Evolutionary conservation across 2,113 vertebrate species (phyloP).

Genomic region (Nannospalax galili): DNA sequence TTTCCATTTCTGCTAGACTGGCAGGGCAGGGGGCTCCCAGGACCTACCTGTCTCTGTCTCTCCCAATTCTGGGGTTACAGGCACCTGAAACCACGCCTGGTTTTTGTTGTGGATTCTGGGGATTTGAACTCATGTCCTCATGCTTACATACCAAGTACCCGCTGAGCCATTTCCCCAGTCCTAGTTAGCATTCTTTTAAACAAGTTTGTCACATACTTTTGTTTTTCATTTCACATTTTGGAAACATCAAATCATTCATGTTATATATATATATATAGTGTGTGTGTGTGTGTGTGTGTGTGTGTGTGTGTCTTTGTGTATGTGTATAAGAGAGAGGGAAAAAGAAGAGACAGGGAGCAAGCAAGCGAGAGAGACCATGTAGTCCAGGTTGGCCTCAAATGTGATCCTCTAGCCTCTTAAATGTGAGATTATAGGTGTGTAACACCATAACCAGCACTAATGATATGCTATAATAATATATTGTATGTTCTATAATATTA

Average conservation of each 20-base stretch:
- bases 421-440: not conserved
- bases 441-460: not conserved
- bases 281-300: not conserved
- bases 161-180: not conserved
- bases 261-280: not conserved
- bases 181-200: not conserved
- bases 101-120: not conserved
- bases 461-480: not conserved
- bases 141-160: not conserved
- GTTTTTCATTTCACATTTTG: constrained; percentile 36
- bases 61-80: not conserved
- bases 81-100: not conserved
- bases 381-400: not conserved
- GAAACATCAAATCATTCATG: constrained; percentile 2
- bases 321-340: not conserved
- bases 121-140: not conserved
- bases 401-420: not conserved
- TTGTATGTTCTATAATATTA: not conserved
- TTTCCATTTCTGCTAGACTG: not conserved
- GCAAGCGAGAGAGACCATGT: too few relatives aligned
- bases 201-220: not conserved
- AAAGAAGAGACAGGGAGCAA: not conserved
- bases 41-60: not conserved
- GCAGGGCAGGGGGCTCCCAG: not conserved
- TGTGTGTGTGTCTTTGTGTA: too few relatives aligned